Base-by-base conservation (phyloP, 2,797 vertebrate species). In the Lagorchestes hirsutus region DNA sequence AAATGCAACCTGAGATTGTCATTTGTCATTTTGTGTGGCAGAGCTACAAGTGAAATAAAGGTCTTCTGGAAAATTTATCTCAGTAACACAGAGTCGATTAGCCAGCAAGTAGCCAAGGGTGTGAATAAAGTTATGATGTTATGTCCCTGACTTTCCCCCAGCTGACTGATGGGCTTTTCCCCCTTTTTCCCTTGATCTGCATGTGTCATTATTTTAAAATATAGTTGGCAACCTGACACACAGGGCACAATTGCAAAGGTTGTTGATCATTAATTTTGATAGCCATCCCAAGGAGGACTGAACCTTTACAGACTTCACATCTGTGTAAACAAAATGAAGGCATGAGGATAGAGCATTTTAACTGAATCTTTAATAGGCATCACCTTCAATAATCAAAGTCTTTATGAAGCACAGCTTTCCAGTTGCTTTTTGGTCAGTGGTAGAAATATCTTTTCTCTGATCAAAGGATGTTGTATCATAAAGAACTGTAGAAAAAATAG, bases 101-200 rank as follows among this genome's bases (percentile, higher is more conserved):
- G 4, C 12, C 34, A 31, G 46, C 0, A 1, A 10, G 16, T 54
- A 28, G 54, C 4, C 16, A 91, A 59, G 62, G 96, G 55, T 10
- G 67, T 96, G 59, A 93, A 28, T n/a, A 95, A 97, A 94, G 52
- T 34, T 74, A 93, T 52, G 95, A 97, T 92, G 95, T 91, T 95
- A 55, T 24, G 90, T 55, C 54, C 62, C 90, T 95, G 54, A 95
- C 59, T 46, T 95, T 93, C 74, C 29, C 67, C 95, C 91, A 90
- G 93, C 52, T 16, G 50, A 54, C 18, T 90, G 90, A 54, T 54
- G 94, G 91, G 67, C 12, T 34, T 92, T 4, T 54, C 5, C 52
- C 24, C 57, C 1, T 16, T 46, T 50, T 27, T 27, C n/a, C 57
- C 34, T 96, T 6, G 18, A 40, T 92, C 31, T 91, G 12, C 24